Base-by-base conservation (phyloP, 2,888 invertebrate species). In the Zygogramma bicolorata region DNA sequence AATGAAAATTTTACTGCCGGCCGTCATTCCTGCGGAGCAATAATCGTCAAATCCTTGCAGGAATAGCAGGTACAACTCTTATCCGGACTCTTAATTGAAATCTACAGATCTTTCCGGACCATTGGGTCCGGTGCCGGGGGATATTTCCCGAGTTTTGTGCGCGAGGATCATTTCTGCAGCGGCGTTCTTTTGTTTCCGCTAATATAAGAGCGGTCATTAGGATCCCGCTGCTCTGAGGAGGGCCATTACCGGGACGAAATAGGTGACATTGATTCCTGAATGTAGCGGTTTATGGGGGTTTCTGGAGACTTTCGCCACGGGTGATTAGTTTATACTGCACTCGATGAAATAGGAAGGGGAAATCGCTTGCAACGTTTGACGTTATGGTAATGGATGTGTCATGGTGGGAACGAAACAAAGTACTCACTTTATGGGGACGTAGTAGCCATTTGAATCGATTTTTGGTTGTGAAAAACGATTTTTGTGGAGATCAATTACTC, bases 41-140 rank as follows among this genome's bases (percentile, higher is more conserved):
- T 83, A 83, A 82, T 81, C 82, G 82, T 83, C 82, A 82, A 82
- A 82, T 80, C 81, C 78, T 79, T 75, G 77, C 81, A 82, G 82
- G 81, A 82, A 82, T 74, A 63, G 63, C 63, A 63, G 63, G 63
- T 63, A 63, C 29, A 27, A 63, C 79, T 77, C 81, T 82, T 81
- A 81, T 81, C 79, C 80, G 74, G 80, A 70, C 80, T 75, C 81
- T 81, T 82, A 83, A 83, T 83, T 82, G 83, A 82, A 82, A 83
- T 83, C 81, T 81, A 79, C 73, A 77, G 80, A 82, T 81, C 79
- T 81, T 83, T 83, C 82, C 83, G 76, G 77, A 78, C 81, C 81
- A 82, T 81, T 83, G 77, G 77, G 66, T 77, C 77, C 73, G 79
- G 71, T 80, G 66, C 73, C 73, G 75, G 68, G 75, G 80, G 77